A percentile compares a stretch with the other conserved stretches of the same genome.
Evolutionary conservation across 2,888 invertebrate species (phyloP).

Genomic region (Thumatha senex): DNA sequence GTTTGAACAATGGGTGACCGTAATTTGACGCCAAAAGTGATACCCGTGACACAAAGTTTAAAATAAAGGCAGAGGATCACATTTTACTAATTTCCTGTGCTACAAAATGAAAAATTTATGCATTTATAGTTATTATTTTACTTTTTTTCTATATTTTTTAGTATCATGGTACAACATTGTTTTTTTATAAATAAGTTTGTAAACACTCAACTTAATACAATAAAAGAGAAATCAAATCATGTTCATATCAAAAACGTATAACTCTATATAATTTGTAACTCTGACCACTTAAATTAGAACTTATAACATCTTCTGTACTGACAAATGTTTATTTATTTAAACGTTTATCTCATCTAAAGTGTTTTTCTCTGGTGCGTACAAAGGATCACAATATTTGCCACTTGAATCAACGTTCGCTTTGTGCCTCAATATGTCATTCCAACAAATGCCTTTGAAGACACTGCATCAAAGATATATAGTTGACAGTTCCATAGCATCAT

Average conservation of each 20-base stretch:
- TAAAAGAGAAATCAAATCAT: neutral
- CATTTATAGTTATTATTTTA: no score
- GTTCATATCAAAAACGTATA: neutral
- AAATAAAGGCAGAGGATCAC: no score
- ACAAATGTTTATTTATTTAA: conserved; percentile 41
- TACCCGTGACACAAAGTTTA: conserved; percentile 16
- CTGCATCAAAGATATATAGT: conserved; percentile 27
- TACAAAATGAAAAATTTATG: no score
- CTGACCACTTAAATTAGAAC: conserved; percentile 14
- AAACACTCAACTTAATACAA: neutral
- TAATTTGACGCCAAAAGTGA: conserved; percentile 30
- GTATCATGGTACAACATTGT: no score
- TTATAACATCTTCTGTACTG: conserved; percentile 28
- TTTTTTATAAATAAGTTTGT: no score
- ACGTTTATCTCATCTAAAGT: conserved; percentile 44
- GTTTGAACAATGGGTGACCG: conserved; percentile 25
- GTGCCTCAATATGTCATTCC: conserved; percentile 48
- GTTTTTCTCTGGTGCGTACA: conserved; percentile 44
- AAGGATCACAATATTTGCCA: conserved; percentile 46
- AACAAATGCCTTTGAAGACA: conserved; percentile 27
- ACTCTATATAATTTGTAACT: conserved; percentile 7
- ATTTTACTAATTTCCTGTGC: no score
- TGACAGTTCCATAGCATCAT: conserved; percentile 24
- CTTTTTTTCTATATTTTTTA: neutral
- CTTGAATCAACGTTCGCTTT: conserved; percentile 36